These are phyloP conservation scores for Todus mexicanus DNA, from an alignment of 2,797 vertebrate species.

Conservation along the genomic window DNA sequence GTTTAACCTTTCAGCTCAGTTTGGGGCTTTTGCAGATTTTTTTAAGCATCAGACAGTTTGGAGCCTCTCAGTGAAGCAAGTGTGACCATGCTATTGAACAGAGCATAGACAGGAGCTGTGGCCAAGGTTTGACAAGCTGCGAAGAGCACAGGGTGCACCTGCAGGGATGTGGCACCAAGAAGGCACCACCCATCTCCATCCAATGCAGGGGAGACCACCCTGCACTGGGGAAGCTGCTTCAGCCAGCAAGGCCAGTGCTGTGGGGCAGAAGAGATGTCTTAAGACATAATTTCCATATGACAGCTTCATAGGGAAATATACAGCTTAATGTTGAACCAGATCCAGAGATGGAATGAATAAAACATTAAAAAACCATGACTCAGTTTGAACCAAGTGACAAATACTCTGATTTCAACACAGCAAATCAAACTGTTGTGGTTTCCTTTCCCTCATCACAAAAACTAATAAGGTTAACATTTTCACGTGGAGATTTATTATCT, in stretches of 20 bases:
- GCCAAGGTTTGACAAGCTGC: neutral
- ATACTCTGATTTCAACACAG: neutral
- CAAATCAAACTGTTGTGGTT: neutral
- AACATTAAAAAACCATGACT: neutral
- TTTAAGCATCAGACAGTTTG: neutral
- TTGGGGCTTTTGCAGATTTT: neutral
- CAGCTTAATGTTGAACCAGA: neutral
- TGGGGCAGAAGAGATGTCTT: neutral
- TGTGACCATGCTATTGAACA: neutral
- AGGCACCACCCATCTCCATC: neutral
- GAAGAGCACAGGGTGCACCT: neutral
- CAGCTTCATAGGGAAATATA: neutral
- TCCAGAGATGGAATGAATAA: slow-evolving; percentile 2
- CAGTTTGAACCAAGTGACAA: neutral
- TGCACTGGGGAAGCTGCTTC: neutral
- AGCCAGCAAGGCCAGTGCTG: neutral
- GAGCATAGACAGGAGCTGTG: neutral
- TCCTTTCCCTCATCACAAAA: neutral
- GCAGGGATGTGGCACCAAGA: neutral
- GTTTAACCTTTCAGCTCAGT: neutral
- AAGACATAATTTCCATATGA: neutral
- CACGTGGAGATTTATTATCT: neutral
- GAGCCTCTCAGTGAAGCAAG: neutral
- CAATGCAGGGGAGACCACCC: neutral
- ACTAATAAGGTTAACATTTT: neutral